phyloP scores from a whole-genome alignment of 2,888 invertebrate species.

The Liopterus haemorrhoidalis region DNA sequence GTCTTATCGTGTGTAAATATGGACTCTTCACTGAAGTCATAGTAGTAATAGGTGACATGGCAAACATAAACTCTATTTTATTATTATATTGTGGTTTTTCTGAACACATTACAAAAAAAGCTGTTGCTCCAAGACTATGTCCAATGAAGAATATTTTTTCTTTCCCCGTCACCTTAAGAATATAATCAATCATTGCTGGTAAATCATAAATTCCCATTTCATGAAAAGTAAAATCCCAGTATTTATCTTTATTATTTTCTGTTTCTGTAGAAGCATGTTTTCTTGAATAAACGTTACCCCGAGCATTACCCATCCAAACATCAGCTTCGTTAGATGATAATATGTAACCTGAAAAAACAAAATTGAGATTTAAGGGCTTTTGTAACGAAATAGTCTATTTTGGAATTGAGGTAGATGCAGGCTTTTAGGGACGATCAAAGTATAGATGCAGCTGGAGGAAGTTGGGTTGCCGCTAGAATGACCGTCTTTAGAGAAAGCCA shows the following conservation, averaged over 20 bases:
- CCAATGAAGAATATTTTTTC: slow-evolving; percentile 68
- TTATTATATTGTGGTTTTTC: slow-evolving; percentile 58
- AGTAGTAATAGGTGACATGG: slow-evolving; percentile 65
- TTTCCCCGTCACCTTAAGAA: slow-evolving; percentile 52
- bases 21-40: slow-evolving; percentile 50
- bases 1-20: no score
- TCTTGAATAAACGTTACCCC: slow-evolving; percentile 46
- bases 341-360: slow-evolving; percentile 11
- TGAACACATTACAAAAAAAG: slow-evolving; percentile 63
- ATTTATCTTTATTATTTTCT: slow-evolving; percentile 24
- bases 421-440: no score
- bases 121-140: slow-evolving; percentile 72
- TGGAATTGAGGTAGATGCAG: no score
- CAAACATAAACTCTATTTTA: slow-evolving; percentile 61
- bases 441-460: no score
- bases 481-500: no score
- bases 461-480: no score
- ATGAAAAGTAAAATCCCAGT: slow-evolving; percentile 63
- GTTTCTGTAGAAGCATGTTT: slow-evolving; percentile 44
- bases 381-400: no score
- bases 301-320: slow-evolving; percentile 20
- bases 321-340: slow-evolving; percentile 15
- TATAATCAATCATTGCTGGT: slow-evolving; percentile 73
- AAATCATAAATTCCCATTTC: slow-evolving; percentile 74
- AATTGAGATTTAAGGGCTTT: no score